Percentiles rank a stretch among this genome's conserved stretches.
These are phyloP conservation scores for Casuarius casuarius DNA, from an alignment of 2,113 vertebrate species.

Conservation along the genomic window DNA sequence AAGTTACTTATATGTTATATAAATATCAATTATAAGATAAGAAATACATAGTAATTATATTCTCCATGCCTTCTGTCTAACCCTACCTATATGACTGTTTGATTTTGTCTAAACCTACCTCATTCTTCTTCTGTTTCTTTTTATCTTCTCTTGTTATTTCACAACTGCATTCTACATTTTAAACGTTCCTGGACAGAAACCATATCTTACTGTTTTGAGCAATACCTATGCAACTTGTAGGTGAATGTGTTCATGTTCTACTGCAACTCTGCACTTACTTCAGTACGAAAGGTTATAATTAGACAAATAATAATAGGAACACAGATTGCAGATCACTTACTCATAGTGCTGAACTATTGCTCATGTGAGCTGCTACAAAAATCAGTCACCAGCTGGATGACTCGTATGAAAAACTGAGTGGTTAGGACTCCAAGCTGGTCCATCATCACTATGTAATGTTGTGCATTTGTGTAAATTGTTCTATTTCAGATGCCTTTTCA, in stretches of 20 bases:
- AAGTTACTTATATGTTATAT: background rate
- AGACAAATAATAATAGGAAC: conserved; percentile 9
- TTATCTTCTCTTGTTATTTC: background rate
- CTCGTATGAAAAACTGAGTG: conserved; percentile 18
- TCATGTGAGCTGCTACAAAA: conserved; percentile 1
- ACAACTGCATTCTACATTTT: background rate
- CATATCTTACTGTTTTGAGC: fast-evolving
- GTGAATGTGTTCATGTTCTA: background rate
- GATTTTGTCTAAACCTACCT: background rate
- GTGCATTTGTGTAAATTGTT: background rate
- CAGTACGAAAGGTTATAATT: background rate
- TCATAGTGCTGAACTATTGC: conserved; percentile 38
- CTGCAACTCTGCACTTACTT: background rate
- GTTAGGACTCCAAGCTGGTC: conserved; percentile 4
- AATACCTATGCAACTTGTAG: background rate
- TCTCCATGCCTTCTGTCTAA: background rate
- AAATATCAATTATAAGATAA: background rate
- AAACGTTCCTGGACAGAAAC: background rate
- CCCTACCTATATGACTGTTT: background rate
- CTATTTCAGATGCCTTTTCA: background rate
- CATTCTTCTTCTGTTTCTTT: background rate
- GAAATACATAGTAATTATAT: background rate
- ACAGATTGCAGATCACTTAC: conserved; percentile 27
- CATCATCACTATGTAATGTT: background rate
- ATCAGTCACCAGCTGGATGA: background rate